Conservation (phyloP, 2,113 vertebrate genomes). For the Triplophysa rosa region DNA sequence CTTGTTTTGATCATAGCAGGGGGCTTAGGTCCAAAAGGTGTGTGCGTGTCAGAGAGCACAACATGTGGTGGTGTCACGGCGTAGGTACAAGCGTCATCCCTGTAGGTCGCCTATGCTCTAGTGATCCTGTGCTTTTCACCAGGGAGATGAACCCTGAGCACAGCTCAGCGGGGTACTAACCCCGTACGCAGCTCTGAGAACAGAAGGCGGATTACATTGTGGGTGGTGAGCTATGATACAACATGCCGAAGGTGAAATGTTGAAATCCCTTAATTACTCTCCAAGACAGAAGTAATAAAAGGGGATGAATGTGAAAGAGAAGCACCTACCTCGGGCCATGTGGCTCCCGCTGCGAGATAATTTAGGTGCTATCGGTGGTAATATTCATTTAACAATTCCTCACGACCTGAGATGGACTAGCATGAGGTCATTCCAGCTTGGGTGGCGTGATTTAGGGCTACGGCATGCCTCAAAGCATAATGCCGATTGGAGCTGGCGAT, state of each 20-base stretch:
- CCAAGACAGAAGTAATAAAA: not conserved
- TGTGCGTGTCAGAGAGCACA: not conserved
- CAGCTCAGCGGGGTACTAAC: constrained; percentile 29
- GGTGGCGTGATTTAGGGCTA: constrained; percentile 23
- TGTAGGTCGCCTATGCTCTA: constrained; percentile 23
- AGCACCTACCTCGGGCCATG: constrained; percentile 25
- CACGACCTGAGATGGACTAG: constrained; percentile 16
- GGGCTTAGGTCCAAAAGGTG: not conserved
- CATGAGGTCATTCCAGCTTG: constrained; percentile 33
- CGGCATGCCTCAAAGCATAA: constrained; percentile 22
- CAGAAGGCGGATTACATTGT: not conserved
- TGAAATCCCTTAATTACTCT: not conserved
- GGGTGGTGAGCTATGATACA: constrained; percentile 7
- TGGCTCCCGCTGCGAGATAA: constrained; percentile 58
- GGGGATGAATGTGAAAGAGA: not conserved
- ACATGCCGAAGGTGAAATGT: not conserved
- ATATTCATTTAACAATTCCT: constrained; percentile 61
- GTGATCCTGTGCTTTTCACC: constrained; percentile 26
- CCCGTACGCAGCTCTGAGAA: not conserved
- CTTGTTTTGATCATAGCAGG: not conserved
- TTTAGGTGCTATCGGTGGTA: constrained; percentile 56
- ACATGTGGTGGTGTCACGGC: constrained; percentile 6
- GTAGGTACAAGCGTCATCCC: not conserved
- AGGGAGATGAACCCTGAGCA: constrained; percentile 10
- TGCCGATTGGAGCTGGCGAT: constrained; percentile 33